phyloP scores from a whole-genome alignment of 2,113 vertebrate species.

The Okapia johnstoni region DNA sequence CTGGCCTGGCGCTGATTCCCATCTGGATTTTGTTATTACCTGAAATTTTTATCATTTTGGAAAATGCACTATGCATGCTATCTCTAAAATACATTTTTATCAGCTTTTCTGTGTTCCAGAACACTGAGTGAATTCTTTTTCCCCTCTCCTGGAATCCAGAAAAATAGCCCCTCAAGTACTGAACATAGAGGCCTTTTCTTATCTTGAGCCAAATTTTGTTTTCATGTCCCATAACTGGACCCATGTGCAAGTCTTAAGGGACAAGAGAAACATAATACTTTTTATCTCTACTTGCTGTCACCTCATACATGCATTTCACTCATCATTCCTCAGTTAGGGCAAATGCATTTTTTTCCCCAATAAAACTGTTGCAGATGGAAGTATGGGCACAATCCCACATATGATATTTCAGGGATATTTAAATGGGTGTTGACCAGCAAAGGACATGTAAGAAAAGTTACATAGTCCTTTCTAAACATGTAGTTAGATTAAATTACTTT shows the following conservation, averaged over 20 bases:
- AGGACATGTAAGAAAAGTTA: background rate
- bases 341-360: slow-evolving; percentile 13
- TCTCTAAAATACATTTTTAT: background rate
- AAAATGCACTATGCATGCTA: background rate
- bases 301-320: background rate
- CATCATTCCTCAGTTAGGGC: slow-evolving; percentile 7
- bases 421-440: background rate
- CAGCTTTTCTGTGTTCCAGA: background rate
- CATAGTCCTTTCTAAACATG: background rate
- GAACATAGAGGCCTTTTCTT: background rate
- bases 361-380: background rate
- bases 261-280: background rate
- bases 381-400: background rate
- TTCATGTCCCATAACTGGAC: background rate
- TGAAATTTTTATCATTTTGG: background rate
- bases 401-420: background rate
- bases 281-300: background rate
- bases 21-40: rapidly evolving
- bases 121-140: rapidly evolving
- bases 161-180: background rate
- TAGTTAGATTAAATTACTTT: background rate
- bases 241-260: background rate
- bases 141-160: background rate
- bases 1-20: background rate
- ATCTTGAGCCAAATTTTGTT: background rate